Evolutionary conservation across 2,888 invertebrate genomes (phyloP), one percentile per base, ranked within the genome.

Genomic region (Heliconius ismenius): DNA sequence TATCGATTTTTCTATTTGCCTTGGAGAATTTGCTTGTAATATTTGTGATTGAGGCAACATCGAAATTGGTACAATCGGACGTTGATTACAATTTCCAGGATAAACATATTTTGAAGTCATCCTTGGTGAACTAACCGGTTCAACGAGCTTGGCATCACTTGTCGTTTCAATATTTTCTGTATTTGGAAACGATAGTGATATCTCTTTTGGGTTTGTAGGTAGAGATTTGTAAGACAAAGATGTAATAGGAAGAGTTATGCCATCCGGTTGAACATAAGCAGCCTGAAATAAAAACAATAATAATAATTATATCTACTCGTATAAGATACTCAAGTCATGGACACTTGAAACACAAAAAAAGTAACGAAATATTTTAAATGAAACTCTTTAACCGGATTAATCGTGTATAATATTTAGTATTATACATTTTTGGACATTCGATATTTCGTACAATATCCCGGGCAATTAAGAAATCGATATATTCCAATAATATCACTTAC

Each of bases 181-280:
- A 21, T 9, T 63, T 24, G 63, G 28, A 73, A 74, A 24, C 2
- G 73, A 63, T 36, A 63, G 28, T 32, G 74, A 77, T 24, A 60
- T 26, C 54, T 69, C 39, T 43, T 63, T 74, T n/a, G 49, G 74
- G 24, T 74, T 28, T 65, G 39, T 69, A 3, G 74, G 74, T n/a
- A 63, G 24, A 15, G 69, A 70, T 58, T 74, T 70, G 32, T 70
- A 77, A 15, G 63, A n/a, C 18, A 77, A 24, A 60, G 70, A 76
- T 69, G 74, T 77, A 3, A 74, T 54, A n/a, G 77, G 74, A 32
- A 74, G n/a, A 1, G 39, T 74, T 64, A 77, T 58, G 62, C 70
- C 74, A 70, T 65, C 28, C 39, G 74, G 43, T 70, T 62, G 74
- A 43, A 72, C 74, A n/a, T 39, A 69, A 21, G 58, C 13, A 24